Conservation (phyloP, 2,888 invertebrate species). For the Gasteruption jaculator region DNA sequence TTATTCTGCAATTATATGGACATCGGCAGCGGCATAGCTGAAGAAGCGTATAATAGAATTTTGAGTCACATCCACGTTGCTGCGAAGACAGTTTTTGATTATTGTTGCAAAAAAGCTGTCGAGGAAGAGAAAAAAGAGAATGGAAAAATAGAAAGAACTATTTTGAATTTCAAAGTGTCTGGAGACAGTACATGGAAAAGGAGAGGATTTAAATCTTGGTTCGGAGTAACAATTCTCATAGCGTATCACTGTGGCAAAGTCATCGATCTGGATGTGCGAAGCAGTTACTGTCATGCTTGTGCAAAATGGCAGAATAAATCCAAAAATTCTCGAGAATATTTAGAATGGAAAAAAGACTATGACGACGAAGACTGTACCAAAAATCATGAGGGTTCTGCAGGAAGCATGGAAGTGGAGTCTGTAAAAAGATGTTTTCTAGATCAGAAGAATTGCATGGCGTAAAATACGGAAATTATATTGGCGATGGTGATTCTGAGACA, state of each 20-base stretch:
- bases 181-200: conserved; percentile 4
- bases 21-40: too few relatives aligned
- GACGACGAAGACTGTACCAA: conserved; percentile 3
- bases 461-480: conserved; percentile 3
- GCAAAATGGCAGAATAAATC: conserved; percentile 4
- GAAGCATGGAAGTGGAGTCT: too few relatives aligned
- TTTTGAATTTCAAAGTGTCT: conserved; percentile 7
- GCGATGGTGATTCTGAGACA: conserved; percentile 3
- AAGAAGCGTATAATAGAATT: too few relatives aligned
- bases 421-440: conserved; percentile 4
- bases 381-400: conserved; percentile 4
- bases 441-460: conserved; percentile 4
- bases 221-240: conserved; percentile 4
- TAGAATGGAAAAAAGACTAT: too few relatives aligned
- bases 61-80: not conserved
- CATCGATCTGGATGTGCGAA: conserved; percentile 6
- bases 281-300: conserved; percentile 6
- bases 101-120: conserved; percentile 4
- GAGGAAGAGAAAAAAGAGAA: conserved; percentile 3
- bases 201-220: conserved; percentile 4
- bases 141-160: not conserved
- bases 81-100: conserved; percentile 2
- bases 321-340: conserved; percentile 7
- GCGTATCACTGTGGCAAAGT: not conserved
- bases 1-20: too few relatives aligned